Conservation (phyloP, 2,888 invertebrate genomes). For the Scaptomyza tumidula region DNA sequence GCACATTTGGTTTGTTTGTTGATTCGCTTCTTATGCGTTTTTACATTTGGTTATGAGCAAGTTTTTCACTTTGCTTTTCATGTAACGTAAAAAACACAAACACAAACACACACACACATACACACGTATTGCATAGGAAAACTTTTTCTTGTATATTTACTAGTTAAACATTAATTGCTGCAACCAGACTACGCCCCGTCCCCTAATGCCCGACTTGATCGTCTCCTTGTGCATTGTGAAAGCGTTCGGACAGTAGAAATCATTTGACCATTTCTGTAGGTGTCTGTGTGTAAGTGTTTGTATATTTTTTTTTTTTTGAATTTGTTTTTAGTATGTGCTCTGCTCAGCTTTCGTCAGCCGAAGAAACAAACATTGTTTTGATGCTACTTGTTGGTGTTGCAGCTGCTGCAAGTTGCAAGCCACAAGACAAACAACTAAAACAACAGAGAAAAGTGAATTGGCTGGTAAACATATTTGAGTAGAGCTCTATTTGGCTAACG, state of each 20-base stretch:
- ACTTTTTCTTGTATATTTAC: conserved; percentile 73
- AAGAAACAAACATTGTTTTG: conserved; percentile 50
- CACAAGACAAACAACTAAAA: conserved; percentile 8
- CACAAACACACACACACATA: conserved; percentile 6
- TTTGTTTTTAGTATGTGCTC: conserved; percentile 24
- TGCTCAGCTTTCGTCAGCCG: conserved; percentile 66
- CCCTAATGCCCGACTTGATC: conserved; percentile 11
- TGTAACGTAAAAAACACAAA: conserved; percentile 38
- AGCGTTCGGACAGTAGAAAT: conserved; percentile 71
- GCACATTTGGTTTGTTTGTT: conserved; percentile 5
- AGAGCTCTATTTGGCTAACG: conserved; percentile 13
- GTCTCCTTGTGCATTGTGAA: conserved; percentile 62
- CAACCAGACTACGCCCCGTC: conserved; percentile 41
- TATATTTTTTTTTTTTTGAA: neutral
- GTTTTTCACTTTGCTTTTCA: conserved; percentile 60
- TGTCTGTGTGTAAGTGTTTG: conserved; percentile 33
- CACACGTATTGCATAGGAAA: conserved; percentile 44
- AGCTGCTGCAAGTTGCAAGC: conserved; percentile 53
- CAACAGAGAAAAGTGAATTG: conserved; percentile 35
- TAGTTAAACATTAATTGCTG: conserved; percentile 74
- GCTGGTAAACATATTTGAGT: conserved; percentile 10
- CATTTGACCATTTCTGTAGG: conserved; percentile 71
- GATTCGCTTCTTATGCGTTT: conserved; percentile 40
- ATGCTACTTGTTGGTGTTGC: conserved; percentile 26
- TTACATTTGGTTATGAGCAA: conserved; percentile 41